Evolutionary conservation across 2,113 vertebrate species (phyloP).

Genomic region (Clarias gariepinus): DNA sequence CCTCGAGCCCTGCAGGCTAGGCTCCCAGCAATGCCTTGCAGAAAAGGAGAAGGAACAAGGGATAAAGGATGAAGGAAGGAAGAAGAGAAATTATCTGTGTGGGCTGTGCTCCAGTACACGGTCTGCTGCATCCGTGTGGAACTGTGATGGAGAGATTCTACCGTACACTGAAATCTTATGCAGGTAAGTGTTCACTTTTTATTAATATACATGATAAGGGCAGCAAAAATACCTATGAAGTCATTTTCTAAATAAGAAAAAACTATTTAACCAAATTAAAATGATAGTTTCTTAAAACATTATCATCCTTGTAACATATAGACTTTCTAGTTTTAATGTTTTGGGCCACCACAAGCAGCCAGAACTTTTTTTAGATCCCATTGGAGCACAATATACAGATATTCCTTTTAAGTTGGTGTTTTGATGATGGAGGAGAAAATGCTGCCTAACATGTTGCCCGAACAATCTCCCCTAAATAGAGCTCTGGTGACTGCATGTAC

Average conservation of each 20-base stretch:
- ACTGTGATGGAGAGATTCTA: conserved; percentile 80
- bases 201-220: neutral
- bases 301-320: too few species aligned
- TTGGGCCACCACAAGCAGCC: too few species aligned
- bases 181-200: conserved; percentile 59
- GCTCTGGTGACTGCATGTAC: too few species aligned
- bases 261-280: neutral
- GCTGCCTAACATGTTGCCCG: too few species aligned
- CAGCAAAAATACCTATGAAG: neutral
- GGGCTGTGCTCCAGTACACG: conserved; percentile 64
- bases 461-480: too few species aligned
- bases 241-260: neutral
- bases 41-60: conserved; percentile 25
- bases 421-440: too few species aligned
- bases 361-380: neutral
- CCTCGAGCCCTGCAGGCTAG: conserved; percentile 37
- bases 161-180: conserved; percentile 67
- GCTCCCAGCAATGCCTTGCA: conserved; percentile 63
- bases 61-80: conserved; percentile 23
- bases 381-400: neutral
- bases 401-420: too few species aligned
- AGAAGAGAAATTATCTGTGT: conserved; percentile 57
- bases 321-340: too few species aligned
- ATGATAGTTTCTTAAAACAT: too few species aligned
- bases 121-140: conserved; percentile 73